These are phyloP conservation scores for Trissoscelio sp. DNA, from an alignment of 2,888 invertebrate genomes.

Conservation along the genomic window DNA sequence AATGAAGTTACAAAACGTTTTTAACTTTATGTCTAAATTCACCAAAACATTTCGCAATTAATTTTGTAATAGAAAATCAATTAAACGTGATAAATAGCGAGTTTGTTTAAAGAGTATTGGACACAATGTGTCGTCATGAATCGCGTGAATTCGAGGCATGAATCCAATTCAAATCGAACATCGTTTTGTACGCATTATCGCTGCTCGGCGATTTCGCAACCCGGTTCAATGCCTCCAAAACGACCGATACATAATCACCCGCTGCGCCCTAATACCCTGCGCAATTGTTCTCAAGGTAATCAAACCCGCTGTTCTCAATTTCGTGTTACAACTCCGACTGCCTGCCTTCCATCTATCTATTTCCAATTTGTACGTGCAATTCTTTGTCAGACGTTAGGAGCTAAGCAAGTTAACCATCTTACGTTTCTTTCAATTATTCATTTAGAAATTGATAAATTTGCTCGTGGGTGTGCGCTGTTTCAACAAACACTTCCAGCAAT, in stretches of 20 bases:
- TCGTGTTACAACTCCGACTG: conserved; percentile 38
- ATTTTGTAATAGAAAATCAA: no score
- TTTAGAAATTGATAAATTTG: conserved; percentile 14
- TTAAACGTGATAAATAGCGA: no score
- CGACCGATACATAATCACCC: conserved; percentile 43
- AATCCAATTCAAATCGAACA: conserved; percentile 37
- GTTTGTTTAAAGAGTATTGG: conserved; percentile 1
- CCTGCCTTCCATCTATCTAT: conserved; percentile 29
- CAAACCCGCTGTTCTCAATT: conserved; percentile 52
- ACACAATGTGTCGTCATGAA: conserved; percentile 8
- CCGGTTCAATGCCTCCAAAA: conserved; percentile 30
- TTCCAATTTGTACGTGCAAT: conserved; percentile 37
- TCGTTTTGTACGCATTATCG: conserved; percentile 46
- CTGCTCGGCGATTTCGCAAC: conserved; percentile 33
- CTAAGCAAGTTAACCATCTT: conserved; percentile 1
- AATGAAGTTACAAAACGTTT: no score
- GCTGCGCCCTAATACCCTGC: conserved; percentile 35
- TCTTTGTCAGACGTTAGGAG: conserved; percentile 17
- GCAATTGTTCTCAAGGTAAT: conserved; percentile 55
- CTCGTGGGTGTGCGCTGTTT: not conserved
- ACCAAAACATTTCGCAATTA: no score
- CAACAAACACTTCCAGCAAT: not conserved
- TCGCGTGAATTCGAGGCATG: conserved; percentile 37
- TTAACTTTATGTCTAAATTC: no score
- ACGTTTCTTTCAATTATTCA: conserved; percentile 9